Conservation (phyloP, 2,113 vertebrate species). For the Gulo gulo region DNA sequence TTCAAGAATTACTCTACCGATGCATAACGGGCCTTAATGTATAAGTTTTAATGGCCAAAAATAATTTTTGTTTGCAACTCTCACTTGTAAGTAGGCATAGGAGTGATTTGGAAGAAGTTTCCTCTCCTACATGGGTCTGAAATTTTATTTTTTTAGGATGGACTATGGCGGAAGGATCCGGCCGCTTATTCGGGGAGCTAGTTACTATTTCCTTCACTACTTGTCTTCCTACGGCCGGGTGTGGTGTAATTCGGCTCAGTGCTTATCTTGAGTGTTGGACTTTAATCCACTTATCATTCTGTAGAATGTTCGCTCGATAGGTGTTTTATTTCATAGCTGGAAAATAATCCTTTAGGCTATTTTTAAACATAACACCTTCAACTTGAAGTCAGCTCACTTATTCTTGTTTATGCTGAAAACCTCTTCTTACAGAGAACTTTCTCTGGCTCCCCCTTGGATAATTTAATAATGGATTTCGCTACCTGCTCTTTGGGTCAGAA, state of each 20-base stretch:
- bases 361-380: neutral
- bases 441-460: neutral
- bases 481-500: neutral
- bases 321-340: conserved; percentile 22
- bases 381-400: neutral
- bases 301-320: neutral
- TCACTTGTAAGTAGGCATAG: neutral
- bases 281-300: neutral
- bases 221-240: neutral
- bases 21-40: neutral
- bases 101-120: neutral
- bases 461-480: neutral
- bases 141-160: neutral
- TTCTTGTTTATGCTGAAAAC: conserved; percentile 12
- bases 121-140: neutral
- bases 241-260: neutral
- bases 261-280: neutral
- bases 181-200: neutral
- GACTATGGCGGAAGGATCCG: neutral
- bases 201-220: neutral
- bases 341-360: conserved; percentile 46
- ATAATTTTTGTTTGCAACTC: neutral
- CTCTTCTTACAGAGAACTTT: neutral
- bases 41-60: neutral
- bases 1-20: neutral